Percentiles rank a stretch among this genome's conserved stretches.
These are phyloP conservation scores for Synergus japonicus DNA, from an alignment of 2,888 invertebrate genomes.

Conservation along the genomic window DNA sequence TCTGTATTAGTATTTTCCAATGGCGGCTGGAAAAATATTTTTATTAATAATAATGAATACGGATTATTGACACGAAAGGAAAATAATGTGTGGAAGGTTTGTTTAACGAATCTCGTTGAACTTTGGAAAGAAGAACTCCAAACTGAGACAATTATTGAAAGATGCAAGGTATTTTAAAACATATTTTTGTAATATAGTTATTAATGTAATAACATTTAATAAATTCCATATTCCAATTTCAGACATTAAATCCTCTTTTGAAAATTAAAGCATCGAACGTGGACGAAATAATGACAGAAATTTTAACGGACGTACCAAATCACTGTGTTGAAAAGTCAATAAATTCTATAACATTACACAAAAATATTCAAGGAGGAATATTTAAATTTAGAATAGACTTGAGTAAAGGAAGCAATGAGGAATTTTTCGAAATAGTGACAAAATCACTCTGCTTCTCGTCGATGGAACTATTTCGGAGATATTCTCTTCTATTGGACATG, in stretches of 20 bases:
- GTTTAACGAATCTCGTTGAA: not conserved
- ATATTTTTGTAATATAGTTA: not conserved
- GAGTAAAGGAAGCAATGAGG: slow-evolving; percentile 55
- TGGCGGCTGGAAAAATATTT: not conserved
- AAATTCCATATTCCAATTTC: slow-evolving; percentile 41
- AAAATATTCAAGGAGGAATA: slow-evolving; percentile 60
- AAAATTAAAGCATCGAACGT: slow-evolving; percentile 60
- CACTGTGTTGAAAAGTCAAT: slow-evolving; percentile 54
- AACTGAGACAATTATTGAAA: slow-evolving; percentile 9
- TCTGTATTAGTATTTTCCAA: not conserved
- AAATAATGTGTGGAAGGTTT: not conserved
- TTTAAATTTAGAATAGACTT: slow-evolving; percentile 68
- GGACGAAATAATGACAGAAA: slow-evolving; percentile 56
- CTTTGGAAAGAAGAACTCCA: not conserved
- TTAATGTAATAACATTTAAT: not conserved
- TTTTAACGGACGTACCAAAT: slow-evolving; percentile 64
- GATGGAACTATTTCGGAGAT: slow-evolving; percentile 61
- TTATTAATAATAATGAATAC: not conserved
- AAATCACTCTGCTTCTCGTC: slow-evolving; percentile 63
- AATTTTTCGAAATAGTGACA: slow-evolving; percentile 67
- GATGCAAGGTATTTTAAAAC: slow-evolving; percentile 28
- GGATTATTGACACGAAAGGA: not conserved
- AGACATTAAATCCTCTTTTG: slow-evolving; percentile 69
- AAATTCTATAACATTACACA: slow-evolving; percentile 61
- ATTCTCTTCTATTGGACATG: slow-evolving; percentile 63